Percentiles rank a stretch among this genome's conserved stretches.
Evolutionary conservation across 2,888 invertebrate genomes (phyloP).

Genomic region (Epistrophe eligans): DNA sequence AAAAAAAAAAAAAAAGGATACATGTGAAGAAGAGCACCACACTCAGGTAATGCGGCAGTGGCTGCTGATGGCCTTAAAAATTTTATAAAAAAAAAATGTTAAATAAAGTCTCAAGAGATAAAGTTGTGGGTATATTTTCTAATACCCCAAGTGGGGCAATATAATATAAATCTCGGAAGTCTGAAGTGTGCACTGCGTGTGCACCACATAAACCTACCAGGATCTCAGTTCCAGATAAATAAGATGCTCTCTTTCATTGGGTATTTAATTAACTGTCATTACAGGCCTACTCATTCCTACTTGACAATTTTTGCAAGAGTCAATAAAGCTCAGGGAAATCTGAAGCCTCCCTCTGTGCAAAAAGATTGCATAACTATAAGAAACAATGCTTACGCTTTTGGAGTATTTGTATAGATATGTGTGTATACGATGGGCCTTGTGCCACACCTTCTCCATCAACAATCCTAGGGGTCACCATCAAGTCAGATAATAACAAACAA

Average conservation of each 20-base stretch:
- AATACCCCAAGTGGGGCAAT: conserved; percentile 51
- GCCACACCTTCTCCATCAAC: conserved; percentile 49
- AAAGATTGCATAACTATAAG: conserved; percentile 29
- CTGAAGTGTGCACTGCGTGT: conserved; percentile 55
- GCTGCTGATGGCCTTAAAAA: conserved; percentile 52
- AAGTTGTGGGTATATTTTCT: conserved; percentile 52
- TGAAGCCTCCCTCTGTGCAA: background rate
- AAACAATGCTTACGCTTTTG: background rate
- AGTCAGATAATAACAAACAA: conserved; percentile 32
- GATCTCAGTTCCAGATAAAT: conserved; percentile 21
- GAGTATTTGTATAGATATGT: background rate
- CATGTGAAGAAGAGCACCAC: conserved; percentile 13
- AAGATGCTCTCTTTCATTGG: conserved; percentile 24
- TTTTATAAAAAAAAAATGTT: background rate
- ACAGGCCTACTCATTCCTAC: background rate
- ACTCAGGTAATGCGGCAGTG: conserved; percentile 57
- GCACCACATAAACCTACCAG: background rate
- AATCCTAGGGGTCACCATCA: conserved; percentile 49
- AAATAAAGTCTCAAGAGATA: conserved; percentile 62
- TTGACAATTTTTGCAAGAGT: conserved; percentile 23
- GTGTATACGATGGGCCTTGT: conserved; percentile 9
- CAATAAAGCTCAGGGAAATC: conserved; percentile 11
- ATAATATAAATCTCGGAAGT: conserved; percentile 57
- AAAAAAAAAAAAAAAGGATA: conserved; percentile 4
- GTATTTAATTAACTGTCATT: conserved; percentile 40